These are phyloP conservation scores for Micromys minutus DNA, from an alignment of 2,113 vertebrate genomes.

Conservation along the genomic window DNA sequence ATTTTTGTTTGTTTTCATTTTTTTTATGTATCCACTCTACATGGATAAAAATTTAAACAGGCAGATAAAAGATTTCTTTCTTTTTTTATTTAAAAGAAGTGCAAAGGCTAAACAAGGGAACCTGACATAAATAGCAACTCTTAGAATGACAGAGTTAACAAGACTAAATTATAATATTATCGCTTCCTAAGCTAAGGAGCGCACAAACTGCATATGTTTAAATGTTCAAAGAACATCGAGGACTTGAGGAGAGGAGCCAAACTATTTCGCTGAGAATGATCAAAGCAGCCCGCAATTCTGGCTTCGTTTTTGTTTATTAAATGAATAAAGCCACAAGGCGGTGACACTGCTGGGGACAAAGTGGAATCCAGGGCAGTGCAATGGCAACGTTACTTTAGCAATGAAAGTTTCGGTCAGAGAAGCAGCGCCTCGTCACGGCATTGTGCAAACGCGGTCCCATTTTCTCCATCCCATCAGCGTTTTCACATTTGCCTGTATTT, in stretches of 20 bases:
- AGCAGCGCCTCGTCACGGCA: not conserved
- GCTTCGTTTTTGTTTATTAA: conserved; percentile 57
- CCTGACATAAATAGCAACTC: conserved; percentile 62
- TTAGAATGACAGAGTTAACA: conserved; percentile 65
- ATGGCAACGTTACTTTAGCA: conserved; percentile 26
- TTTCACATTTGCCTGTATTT: not conserved
- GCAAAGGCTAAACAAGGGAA: conserved; percentile 62
- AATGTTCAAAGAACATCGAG: conserved; percentile 42
- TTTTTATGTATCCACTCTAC: conserved; percentile 60
- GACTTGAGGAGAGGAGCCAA: conserved; percentile 51
- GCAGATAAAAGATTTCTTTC: not conserved
- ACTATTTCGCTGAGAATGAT: conserved; percentile 60
- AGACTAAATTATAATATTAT: conserved; percentile 61
- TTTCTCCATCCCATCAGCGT: not conserved
- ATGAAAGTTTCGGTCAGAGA: conserved; percentile 20
- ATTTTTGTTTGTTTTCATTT: not conserved
- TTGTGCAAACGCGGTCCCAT: not conserved
- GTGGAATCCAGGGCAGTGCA: not conserved
- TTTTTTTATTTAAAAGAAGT: conserved; percentile 62
- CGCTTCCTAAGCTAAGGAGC: conserved; percentile 54
- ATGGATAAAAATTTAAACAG: conserved; percentile 67
- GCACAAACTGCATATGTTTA: conserved; percentile 40
- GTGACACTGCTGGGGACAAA: not conserved
- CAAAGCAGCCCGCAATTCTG: conserved; percentile 23
- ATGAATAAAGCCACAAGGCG: conserved; percentile 11